These are phyloP conservation scores for Eira barbara DNA, from an alignment of 2,113 vertebrate genomes.

Conservation along the genomic window DNA sequence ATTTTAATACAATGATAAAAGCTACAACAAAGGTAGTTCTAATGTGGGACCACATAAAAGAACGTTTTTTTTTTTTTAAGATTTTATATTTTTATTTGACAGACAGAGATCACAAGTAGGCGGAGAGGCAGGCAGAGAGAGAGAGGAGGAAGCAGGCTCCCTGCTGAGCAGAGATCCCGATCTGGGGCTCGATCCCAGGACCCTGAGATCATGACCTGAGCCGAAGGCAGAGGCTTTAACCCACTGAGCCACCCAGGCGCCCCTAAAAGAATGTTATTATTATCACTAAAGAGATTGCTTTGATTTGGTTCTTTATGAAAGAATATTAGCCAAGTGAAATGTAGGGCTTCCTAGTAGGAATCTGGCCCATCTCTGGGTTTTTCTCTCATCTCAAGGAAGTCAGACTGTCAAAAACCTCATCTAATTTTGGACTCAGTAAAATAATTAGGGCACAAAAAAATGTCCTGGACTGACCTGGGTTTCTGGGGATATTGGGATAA, in stretches of 20 bases:
- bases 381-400: not conserved
- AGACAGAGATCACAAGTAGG: too few relatives aligned
- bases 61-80: too few relatives aligned
- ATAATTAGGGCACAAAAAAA: slow-evolving; percentile 6
- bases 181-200: too few relatives aligned
- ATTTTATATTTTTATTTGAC: too few relatives aligned
- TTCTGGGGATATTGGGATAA: not conserved
- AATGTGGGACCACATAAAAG: not conserved
- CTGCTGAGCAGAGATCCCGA: too few relatives aligned
- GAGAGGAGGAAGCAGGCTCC: too few relatives aligned
- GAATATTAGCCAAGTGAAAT: not conserved
- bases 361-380: slow-evolving; percentile 10
- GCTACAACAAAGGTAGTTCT: not conserved
- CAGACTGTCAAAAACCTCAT: slow-evolving; percentile 26
- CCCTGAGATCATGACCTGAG: too few relatives aligned
- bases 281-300: not conserved
- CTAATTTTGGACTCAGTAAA: slow-evolving; percentile 42
- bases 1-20: not conserved
- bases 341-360: slow-evolving; percentile 9
- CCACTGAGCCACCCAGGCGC: too few relatives aligned
- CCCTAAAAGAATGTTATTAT: not conserved
- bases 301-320: not conserved
- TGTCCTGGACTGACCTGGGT: not conserved
- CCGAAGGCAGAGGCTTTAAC: too few relatives aligned
- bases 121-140: too few relatives aligned